Evolutionary conservation across 2,888 invertebrate species (phyloP), one percentile per base, ranked within the genome.

Genomic region (Ophonus ardosiacus): DNA sequence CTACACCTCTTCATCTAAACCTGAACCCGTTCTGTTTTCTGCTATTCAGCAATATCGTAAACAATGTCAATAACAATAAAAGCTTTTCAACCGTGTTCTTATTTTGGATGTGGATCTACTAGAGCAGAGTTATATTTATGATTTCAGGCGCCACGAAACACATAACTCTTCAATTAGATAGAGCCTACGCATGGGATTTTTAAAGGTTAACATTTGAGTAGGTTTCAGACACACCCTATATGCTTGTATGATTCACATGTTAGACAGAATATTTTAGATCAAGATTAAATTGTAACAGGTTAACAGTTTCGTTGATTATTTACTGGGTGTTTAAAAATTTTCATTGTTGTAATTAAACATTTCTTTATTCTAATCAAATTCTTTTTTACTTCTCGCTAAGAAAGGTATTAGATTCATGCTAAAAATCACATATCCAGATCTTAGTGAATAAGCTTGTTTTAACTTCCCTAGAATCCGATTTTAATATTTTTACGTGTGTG

Each of bases 91-190:
- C 7, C 59, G 2, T 13, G 13, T 13, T 15, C 17, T 17, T 15
- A 59, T 13, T 59, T 59, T 59, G 59, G 59, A 7, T 59, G 59
- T 59, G 17, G 59, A 59, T 15, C 17, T 59, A 17, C 17, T 59
- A 31, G 31, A 31, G 31, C 31, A 31, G 13, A 51, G 13, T 51
- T 51, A 51, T 56, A n/a, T 56, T 56, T 56, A 56, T 56, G 56
- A n/a, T 56, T 4, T 56, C 59, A 21, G 17, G 24, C 68, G 38
- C 24, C 68, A 68, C 17, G 7, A 8, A 68, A n/a, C 18, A 8
- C 68, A 68, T 68, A 68, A 31, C n/a, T 68, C 68, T 68, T 68
- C 38, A 68, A 68, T 68, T 38, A 68, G 38, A 68, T 68, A 15
- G 68, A 68, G 7, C 68, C 68, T 68, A 68, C 68, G 38, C 68